Evolutionary conservation across 2,797 vertebrate genomes (phyloP).

Genomic region (Psittacula echo): DNA sequence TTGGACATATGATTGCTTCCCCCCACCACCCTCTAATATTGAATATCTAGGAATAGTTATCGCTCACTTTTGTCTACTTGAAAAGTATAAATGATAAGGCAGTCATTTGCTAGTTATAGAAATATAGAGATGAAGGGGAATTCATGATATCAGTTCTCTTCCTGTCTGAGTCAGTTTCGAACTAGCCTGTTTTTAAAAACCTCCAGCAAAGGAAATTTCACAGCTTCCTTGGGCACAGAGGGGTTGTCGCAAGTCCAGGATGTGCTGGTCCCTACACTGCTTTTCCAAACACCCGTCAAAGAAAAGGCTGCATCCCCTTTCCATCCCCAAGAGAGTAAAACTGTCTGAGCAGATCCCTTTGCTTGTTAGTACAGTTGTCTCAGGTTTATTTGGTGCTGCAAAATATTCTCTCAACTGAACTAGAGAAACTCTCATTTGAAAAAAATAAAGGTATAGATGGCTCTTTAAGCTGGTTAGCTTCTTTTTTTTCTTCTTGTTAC

Average conservation of each 20-base stretch:
- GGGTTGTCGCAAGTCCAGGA: neutral
- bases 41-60: neutral
- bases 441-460: neutral
- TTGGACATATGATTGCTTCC: neutral
- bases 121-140: neutral
- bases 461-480: neutral
- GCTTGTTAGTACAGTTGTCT: neutral
- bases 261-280: neutral
- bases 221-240: neutral
- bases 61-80: neutral
- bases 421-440: neutral
- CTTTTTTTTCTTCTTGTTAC: neutral
- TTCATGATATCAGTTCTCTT: neutral
- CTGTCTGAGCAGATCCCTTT: neutral
- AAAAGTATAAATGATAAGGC: neutral
- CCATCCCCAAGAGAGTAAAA: neutral
- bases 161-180: neutral
- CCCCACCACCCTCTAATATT: neutral
- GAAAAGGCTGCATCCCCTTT: neutral
- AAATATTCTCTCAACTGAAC: neutral
- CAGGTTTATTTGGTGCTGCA: neutral
- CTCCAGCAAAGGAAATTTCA: neutral
- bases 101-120: neutral
- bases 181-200: neutral
- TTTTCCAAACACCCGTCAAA: neutral